Conservation (phyloP, 2,113 vertebrate genomes). For the Alectura lathami region DNA sequence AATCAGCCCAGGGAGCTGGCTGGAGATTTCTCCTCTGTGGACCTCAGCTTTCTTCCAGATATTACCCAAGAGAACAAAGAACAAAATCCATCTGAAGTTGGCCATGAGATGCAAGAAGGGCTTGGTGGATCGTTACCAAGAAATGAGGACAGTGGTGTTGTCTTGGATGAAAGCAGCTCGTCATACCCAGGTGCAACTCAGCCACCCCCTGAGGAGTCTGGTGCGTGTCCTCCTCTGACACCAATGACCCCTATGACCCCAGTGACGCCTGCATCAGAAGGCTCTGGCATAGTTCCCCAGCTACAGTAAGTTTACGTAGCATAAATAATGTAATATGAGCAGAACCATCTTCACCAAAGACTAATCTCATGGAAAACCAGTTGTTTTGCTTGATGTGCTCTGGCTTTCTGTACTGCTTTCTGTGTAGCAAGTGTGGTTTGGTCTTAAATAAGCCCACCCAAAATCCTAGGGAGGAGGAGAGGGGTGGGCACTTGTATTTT, state of each 20-base stretch:
- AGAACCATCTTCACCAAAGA: background rate
- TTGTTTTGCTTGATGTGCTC: background rate
- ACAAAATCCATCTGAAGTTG: background rate
- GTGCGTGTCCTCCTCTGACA: constrained; percentile 73
- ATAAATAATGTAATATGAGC: background rate
- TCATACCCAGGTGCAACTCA: background rate
- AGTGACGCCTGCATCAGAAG: constrained; percentile 82
- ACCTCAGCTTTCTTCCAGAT: constrained; percentile 93
- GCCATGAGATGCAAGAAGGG: background rate
- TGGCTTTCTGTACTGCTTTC: background rate
- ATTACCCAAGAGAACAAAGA: constrained; percentile 74
- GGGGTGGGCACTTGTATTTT: background rate
- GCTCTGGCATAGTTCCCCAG: constrained; percentile 91
- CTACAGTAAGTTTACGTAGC: constrained; percentile 82
- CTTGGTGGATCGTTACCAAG: background rate
- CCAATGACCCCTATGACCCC: constrained; percentile 89
- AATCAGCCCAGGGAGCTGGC: constrained; percentile 65
- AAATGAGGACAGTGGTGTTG: constrained; percentile 41
- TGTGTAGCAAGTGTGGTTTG: rapidly evolving
- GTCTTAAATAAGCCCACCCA: background rate
- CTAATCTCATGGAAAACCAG: no score
- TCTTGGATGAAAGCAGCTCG: background rate
- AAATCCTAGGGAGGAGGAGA: background rate
- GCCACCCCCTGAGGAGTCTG: constrained; percentile 35
- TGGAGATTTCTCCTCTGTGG: constrained; percentile 78